A percentile compares a stretch with the other conserved stretches of the same genome.
Evolutionary conservation across 2,113 vertebrate genomes (phyloP).

Genomic region (Mixornis gularis): DNA sequence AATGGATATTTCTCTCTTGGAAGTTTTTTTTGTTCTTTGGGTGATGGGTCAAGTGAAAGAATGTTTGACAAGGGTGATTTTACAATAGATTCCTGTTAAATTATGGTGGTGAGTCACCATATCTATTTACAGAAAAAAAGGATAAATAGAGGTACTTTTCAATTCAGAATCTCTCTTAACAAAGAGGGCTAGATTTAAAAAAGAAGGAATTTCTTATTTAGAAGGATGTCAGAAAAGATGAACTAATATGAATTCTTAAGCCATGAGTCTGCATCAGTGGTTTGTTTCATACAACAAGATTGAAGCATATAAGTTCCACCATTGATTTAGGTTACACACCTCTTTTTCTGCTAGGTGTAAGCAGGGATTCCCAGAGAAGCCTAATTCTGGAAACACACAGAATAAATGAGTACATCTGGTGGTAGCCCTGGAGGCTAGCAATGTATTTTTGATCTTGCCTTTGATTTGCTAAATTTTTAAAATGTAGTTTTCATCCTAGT

Average conservation of each 20-base stretch:
- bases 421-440: not conserved
- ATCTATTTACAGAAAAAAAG: conserved; percentile 15
- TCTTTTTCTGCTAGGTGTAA: not conserved
- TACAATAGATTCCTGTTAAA: conserved; percentile 6
- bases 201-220: not conserved
- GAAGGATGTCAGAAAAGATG: not conserved
- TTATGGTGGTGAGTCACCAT: not conserved
- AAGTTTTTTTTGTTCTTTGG: not conserved
- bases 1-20: not conserved
- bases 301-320: not conserved
- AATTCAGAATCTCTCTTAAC: not conserved
- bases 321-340: not conserved
- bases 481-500: conserved; percentile 4
- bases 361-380: not conserved
- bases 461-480: conserved; percentile 29
- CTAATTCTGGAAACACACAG: not conserved
- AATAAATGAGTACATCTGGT: not conserved
- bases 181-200: not conserved
- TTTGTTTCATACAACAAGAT: not conserved
- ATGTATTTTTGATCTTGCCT: conserved; percentile 12
- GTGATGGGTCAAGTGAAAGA: conserved; percentile 29
- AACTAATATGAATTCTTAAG: not conserved
- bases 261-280: not conserved
- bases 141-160: conserved; percentile 16
- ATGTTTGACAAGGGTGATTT: not conserved